phyloP scores from a whole-genome alignment of 2,888 invertebrate species.

The Spodoptera littoralis region DNA sequence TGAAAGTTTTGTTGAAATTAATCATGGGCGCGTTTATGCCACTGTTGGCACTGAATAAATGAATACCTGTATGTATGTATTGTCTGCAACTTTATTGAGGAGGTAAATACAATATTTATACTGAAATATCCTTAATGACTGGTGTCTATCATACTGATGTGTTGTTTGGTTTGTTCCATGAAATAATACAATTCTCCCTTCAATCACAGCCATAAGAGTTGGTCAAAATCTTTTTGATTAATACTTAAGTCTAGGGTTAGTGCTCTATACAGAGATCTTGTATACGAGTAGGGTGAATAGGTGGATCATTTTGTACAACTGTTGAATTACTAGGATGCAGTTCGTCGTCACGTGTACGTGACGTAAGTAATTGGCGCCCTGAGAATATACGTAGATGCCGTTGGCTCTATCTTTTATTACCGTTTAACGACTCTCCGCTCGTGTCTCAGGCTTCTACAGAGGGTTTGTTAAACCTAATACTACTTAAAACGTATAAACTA shows the following conservation, averaged over 20 bases:
- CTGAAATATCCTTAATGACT: slow-evolving; percentile 11
- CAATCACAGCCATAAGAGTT: no score
- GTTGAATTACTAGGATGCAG: slow-evolving; percentile 43
- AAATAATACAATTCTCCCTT: slow-evolving; percentile 1
- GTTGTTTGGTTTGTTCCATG: slow-evolving; percentile 20
- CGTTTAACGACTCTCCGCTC: slow-evolving; percentile 58
- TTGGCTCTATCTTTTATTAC: slow-evolving; percentile 62
- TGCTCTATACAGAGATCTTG: no score
- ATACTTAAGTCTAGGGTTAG: no score
- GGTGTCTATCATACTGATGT: slow-evolving; percentile 2
- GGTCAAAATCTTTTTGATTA: no score
- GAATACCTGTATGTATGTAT: not conserved
- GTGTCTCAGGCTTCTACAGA: slow-evolving; percentile 46
- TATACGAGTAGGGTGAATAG: slow-evolving; percentile 5
- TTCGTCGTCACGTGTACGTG: slow-evolving; percentile 51
- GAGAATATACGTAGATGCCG: slow-evolving; percentile 60
- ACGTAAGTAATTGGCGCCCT: slow-evolving; percentile 58
- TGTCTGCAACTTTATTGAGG: slow-evolving; percentile 9
- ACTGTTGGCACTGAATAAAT: not conserved
- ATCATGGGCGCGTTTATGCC: not conserved
- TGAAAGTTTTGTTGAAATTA: slow-evolving; percentile 11
- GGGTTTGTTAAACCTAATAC: slow-evolving; percentile 15
- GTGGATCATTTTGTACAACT: slow-evolving; percentile 37
- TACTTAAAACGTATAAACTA: slow-evolving; percentile 6
- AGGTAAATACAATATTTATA: slow-evolving; percentile 4